phyloP scores from a whole-genome alignment of 2,797 vertebrate species.

The Arctocebus calabarensis region DNA sequence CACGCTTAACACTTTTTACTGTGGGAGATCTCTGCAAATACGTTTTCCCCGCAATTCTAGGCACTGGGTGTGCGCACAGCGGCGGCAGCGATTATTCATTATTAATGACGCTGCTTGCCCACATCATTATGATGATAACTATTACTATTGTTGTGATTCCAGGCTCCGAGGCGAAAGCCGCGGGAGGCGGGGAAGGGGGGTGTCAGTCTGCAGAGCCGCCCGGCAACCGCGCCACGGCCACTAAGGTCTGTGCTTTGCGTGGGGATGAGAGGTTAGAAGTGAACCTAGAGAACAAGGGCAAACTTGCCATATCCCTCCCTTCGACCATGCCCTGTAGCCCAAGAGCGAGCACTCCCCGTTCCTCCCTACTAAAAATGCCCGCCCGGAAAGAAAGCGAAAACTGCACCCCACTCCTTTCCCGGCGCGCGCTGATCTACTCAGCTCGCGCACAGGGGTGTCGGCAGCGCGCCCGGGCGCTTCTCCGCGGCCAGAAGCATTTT shows the following conservation, averaged over 20 bases:
- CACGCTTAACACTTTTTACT: constrained; percentile 71
- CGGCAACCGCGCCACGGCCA: not conserved
- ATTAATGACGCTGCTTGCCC: constrained; percentile 81
- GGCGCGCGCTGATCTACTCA: not conserved
- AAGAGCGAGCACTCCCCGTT: not conserved
- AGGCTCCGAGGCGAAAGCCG: constrained; percentile 64
- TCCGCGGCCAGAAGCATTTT: constrained; percentile 64
- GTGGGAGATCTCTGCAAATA: constrained; percentile 50
- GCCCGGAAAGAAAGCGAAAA: constrained; percentile 36
- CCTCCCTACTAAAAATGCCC: constrained; percentile 42
- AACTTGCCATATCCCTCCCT: constrained; percentile 67
- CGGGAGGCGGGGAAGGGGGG: constrained; percentile 59
- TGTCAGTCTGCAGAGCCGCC: constrained; percentile 3
- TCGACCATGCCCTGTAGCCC: not conserved
- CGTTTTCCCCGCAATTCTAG: constrained; percentile 54
- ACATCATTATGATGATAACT: constrained; percentile 82
- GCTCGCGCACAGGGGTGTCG: constrained; percentile 43
- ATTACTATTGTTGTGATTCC: constrained; percentile 84
- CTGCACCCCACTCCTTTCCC: constrained; percentile 22
- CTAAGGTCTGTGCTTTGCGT: not conserved
- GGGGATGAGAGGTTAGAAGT: not conserved
- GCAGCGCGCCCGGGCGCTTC: constrained; percentile 39
- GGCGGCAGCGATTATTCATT: constrained; percentile 74
- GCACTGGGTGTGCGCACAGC: constrained; percentile 58
- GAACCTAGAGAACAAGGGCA: constrained; percentile 51